These are phyloP conservation scores for Aldrovandia affinis DNA, from an alignment of 2,797 vertebrate genomes.

Conservation along the genomic window DNA sequence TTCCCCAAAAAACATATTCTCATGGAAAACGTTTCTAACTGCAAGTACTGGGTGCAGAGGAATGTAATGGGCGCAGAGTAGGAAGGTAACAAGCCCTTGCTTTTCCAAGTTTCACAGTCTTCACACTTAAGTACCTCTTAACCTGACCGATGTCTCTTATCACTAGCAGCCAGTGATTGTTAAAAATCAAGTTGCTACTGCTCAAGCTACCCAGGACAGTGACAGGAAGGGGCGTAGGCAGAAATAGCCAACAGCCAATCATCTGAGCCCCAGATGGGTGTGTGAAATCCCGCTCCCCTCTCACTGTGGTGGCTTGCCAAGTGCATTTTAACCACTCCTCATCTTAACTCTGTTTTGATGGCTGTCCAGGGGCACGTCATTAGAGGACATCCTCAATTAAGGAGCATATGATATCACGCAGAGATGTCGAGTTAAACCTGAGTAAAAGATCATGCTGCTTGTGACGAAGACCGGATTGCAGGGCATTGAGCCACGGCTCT, in stretches of 20 bases:
- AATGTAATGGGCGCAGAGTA: constrained; percentile 23
- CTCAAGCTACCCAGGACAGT: too few relatives aligned
- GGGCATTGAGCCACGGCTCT: constrained; percentile 31
- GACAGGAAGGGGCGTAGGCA: not conserved
- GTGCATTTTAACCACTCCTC: not conserved
- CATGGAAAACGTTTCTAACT: not conserved
- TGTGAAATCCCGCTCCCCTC: not conserved
- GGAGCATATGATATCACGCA: not conserved
- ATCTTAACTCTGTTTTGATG: not conserved
- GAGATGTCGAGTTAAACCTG: not conserved
- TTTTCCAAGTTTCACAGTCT: constrained; percentile 28
- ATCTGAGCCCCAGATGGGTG: not conserved
- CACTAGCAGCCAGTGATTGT: not conserved
- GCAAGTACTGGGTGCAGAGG: not conserved
- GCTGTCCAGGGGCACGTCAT: not conserved
- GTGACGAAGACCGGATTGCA: constrained; percentile 17
- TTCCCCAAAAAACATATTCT: constrained; percentile 18
- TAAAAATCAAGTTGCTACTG: not conserved
- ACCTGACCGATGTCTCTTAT: constrained; percentile 7
- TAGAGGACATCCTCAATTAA: not conserved
- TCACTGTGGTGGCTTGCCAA: not conserved
- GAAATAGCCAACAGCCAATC: not conserved
- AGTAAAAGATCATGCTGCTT: constrained; percentile 25
- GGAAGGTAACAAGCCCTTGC: constrained; percentile 52
- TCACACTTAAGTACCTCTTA: constrained; percentile 24